Percentiles rank a stretch among this genome's conserved stretches.
phyloP scores from a whole-genome alignment of 2,888 invertebrate genomes.

The Villa cingulata region DNA sequence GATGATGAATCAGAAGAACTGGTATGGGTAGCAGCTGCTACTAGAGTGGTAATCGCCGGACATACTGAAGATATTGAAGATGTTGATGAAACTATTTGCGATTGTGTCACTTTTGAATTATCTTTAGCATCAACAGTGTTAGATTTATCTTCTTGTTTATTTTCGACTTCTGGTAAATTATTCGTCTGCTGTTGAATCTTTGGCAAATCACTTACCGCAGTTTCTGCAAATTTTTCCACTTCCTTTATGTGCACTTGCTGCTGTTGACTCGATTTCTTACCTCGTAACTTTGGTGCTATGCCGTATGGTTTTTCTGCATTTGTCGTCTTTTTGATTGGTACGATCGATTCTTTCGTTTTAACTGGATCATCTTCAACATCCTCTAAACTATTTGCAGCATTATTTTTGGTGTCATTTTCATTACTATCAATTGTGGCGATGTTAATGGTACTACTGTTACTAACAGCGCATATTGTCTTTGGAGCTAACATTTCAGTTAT shows the following conservation, averaged over 20 bases:
- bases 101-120: not conserved
- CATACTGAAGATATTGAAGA: not conserved
- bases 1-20: not conserved
- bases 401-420: not conserved
- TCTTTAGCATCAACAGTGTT: not conserved
- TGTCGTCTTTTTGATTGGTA: slow-evolving; percentile 3
- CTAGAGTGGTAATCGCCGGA: too few relatives aligned
- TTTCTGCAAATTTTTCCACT: not conserved
- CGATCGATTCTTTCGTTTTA: slow-evolving; percentile 5
- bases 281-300: slow-evolving; percentile 29
- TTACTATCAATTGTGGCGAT: too few relatives aligned
- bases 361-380: slow-evolving; percentile 15
- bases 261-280: slow-evolving; percentile 23
- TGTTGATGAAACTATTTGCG: not conserved
- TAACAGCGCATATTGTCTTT: slow-evolving; percentile 5
- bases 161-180: not conserved
- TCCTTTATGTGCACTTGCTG: not conserved
- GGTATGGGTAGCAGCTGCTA: not conserved
- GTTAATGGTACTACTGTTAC: too few relatives aligned
- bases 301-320: slow-evolving; percentile 24
- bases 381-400: too few relatives aligned
- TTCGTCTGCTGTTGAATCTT: too few relatives aligned
- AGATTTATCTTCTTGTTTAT: not conserved
- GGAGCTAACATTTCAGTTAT: slow-evolving; percentile 33
- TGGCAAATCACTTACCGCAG: too few relatives aligned